phyloP scores from a whole-genome alignment of 2,113 vertebrate species.

The Tachysurus fulvidraco region DNA sequence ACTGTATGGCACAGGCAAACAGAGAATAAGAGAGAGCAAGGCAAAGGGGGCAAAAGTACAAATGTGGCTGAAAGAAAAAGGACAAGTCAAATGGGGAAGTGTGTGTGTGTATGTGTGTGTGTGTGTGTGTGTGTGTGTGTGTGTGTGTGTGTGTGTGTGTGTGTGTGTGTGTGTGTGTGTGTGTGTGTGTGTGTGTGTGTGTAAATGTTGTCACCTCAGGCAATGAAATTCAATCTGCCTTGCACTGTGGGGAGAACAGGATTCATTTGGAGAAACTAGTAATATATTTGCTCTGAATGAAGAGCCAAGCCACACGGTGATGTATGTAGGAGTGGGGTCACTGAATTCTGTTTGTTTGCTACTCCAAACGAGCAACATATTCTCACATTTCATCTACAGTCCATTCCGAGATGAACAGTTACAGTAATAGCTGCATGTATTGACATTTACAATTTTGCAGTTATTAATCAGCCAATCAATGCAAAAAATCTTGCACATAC shows the following conservation, averaged over 20 bases:
- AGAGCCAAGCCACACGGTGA: not conserved
- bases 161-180: slow-evolving; percentile 9
- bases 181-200: slow-evolving; percentile 4
- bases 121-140: slow-evolving; percentile 4
- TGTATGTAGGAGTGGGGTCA: not conserved
- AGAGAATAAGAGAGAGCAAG: slow-evolving; percentile 1
- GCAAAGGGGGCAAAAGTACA: slow-evolving; percentile 3
- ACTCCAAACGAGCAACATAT: not conserved
- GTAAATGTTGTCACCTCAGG: slow-evolving; percentile 30
- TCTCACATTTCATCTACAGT: not conserved
- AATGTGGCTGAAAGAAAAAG: not conserved
- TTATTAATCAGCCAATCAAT: not conserved
- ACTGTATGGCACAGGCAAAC: not conserved
- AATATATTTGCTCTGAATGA: slow-evolving; percentile 34
- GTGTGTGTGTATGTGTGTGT: slow-evolving; percentile 6
- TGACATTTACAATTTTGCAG: not conserved
- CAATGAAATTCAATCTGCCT: slow-evolving; percentile 46
- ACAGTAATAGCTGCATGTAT: not conserved
- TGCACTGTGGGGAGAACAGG: slow-evolving; percentile 15
- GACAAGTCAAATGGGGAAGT: slow-evolving; percentile 13
- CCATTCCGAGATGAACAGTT: not conserved
- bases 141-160: slow-evolving; percentile 10
- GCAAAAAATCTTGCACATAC: not conserved
- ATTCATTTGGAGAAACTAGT: slow-evolving; percentile 30
- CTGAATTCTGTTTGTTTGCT: not conserved